Percentiles rank a stretch among this genome's conserved stretches.
These are phyloP conservation scores for Halictus quadricinctus DNA, from an alignment of 2,888 invertebrate species.

Conservation along the genomic window DNA sequence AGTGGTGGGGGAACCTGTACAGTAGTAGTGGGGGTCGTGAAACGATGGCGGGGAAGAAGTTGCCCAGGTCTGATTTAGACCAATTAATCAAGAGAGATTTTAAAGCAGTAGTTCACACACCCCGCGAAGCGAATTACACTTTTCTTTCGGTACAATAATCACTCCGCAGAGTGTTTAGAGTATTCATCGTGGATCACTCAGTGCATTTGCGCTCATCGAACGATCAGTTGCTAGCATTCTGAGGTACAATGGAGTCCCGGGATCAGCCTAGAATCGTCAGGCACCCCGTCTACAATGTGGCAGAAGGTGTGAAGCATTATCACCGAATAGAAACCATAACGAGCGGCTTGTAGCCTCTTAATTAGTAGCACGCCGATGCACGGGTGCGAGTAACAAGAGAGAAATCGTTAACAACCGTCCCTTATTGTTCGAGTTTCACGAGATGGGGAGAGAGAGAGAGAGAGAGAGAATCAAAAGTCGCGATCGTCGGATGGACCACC, in stretches of 20 bases:
- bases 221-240: background rate
- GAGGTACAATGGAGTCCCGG: background rate
- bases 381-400: background rate
- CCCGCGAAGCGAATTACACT: background rate
- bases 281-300: background rate
- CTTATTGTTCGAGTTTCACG: conserved; percentile 24
- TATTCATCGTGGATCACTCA: background rate
- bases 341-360: conserved; percentile 8
- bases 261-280: background rate
- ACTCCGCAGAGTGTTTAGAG: no score
- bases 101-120: background rate
- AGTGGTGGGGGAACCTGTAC: no score
- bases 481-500: conserved; percentile 29
- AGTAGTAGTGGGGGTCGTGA: no score
- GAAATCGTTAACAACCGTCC: conserved; percentile 27
- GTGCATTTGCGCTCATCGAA: background rate
- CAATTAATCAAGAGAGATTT: background rate
- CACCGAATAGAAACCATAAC: conserved; percentile 9
- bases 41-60: no score
- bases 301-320: conserved; percentile 25
- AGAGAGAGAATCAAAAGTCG: background rate
- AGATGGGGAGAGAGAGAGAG: background rate
- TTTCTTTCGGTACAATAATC: background rate
- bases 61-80: no score
- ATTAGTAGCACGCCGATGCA: conserved; percentile 15